phyloP scores from a whole-genome alignment of 2,797 vertebrate species.

The Oreortyx pictus region DNA sequence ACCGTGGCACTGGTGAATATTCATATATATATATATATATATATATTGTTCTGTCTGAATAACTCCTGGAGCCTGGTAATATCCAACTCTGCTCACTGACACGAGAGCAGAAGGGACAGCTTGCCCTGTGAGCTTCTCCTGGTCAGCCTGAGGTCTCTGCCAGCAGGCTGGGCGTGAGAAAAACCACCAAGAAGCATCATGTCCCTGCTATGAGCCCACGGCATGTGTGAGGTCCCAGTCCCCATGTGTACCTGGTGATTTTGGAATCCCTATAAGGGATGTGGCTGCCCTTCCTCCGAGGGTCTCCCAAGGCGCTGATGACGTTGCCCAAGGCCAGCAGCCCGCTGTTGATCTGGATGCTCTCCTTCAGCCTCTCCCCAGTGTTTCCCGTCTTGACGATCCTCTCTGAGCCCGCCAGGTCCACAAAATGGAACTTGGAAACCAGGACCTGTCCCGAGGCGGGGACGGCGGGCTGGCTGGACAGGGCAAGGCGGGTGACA shows the following conservation, averaged over 20 bases:
- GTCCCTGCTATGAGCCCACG: accelerated
- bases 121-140: neutral
- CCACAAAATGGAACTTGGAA: constrained; percentile 98
- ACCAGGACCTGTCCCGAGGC: constrained; percentile 84
- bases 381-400: constrained; percentile 93
- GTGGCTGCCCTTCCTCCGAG: constrained; percentile 91
- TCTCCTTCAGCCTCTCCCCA: constrained; percentile 94
- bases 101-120: neutral
- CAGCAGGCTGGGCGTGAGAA: neutral
- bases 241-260: constrained; percentile 89
- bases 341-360: constrained; percentile 97
- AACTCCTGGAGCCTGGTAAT: neutral
- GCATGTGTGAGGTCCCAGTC: accelerated
- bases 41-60: neutral
- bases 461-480: neutral
- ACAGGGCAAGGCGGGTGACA: constrained; percentile 75
- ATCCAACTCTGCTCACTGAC: neutral
- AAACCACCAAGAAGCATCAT: neutral
- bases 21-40: too few relatives aligned
- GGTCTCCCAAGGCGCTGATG: constrained; percentile 94
- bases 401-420: constrained; percentile 94
- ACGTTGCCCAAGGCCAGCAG: constrained; percentile 95
- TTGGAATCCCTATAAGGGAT: constrained; percentile 98
- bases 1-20: accelerated
- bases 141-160: neutral